Evolutionary conservation across 2,113 vertebrate genomes (phyloP), one percentile per base, ranked within the genome.

Genomic region (Chamaetylas fuelleborni): DNA sequence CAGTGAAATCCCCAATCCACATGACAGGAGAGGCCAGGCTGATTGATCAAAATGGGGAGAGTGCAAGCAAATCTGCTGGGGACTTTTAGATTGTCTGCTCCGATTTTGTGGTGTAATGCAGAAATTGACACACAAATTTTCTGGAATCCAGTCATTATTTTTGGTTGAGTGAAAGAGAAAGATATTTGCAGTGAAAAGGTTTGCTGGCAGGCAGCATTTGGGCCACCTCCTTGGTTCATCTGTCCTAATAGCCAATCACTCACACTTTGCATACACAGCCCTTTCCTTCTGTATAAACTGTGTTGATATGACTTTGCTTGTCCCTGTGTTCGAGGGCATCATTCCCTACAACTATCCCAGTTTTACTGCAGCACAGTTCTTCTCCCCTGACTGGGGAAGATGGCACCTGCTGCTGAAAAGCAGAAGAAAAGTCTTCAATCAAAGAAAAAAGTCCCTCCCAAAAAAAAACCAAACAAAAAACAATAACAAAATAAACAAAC

Each of bases 61-160:
- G 25, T 3, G 18, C 22, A 79, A n/a, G 43, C 45, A 85, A 72
- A 72, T 60, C 70, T 79, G 53, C 8, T 8, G 61, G 70, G 57
- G 18, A 22, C 6, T 42, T 3, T 38, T 53, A 79, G 31, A 91
- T 84, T 31, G 33, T 61, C 64, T 34, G 13, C n/a, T 50, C 36
- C 16, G 45, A 66, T 69, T 85, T 72, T 5, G 2, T 48, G 62
- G 48, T 4, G 2, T 19, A 65, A 53, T 0, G 0, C 19, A 79
- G 31, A 64, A 87, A 81, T 9, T 67, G 42, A n/a, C 20, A n/a
- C 9, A 16, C 4, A 43, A 1, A 33, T 82, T 74, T 69, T 62
- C 57, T 81, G 42, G 38, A 81, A 72, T 38, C 14, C 22, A 26
- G 29, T 48, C 40, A 31, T 31, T 58, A 28, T 66, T 77, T 83